Conservation (phyloP, 1,140 invertebrate species). For the Drosophila punjabiensis region DNA sequence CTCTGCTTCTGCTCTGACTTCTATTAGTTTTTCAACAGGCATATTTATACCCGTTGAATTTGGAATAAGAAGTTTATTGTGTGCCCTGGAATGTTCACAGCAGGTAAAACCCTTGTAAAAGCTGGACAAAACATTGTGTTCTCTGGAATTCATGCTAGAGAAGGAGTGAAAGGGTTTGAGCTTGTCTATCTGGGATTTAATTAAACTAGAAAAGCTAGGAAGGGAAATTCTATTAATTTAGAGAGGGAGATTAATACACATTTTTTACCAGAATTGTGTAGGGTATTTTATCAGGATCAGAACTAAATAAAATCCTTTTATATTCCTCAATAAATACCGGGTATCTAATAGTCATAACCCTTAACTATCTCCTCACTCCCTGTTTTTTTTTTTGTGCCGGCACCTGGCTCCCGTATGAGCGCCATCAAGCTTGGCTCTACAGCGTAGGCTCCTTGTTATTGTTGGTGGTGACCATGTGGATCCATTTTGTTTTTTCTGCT, state of each 20-base stretch:
- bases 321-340: not conserved
- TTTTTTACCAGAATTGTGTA: not conserved
- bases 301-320: not conserved
- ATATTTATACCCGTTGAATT: conserved; percentile 10
- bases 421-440: conserved; percentile 3
- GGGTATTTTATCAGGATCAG: not conserved
- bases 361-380: not conserved
- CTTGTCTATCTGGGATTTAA: not conserved
- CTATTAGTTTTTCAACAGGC: conserved; percentile 24
- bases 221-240: not conserved
- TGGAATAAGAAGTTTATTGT: not conserved
- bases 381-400: conserved; percentile 5
- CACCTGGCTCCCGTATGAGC: conserved; percentile 20
- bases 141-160: not conserved
- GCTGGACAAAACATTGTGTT: not conserved
- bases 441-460: conserved; percentile 57
- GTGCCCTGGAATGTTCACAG: not conserved
- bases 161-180: no score
- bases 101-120: not conserved
- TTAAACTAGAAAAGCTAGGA: not conserved
- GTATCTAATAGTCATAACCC: conserved; percentile 15
- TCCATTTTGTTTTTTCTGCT: conserved; percentile 62
- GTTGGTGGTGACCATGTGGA: conserved; percentile 42
- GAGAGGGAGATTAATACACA: not conserved
- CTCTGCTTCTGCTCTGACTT: conserved; percentile 14